These are phyloP conservation scores for Geophilus truncorum DNA, from an alignment of 2,888 invertebrate species.

Conservation along the genomic window DNA sequence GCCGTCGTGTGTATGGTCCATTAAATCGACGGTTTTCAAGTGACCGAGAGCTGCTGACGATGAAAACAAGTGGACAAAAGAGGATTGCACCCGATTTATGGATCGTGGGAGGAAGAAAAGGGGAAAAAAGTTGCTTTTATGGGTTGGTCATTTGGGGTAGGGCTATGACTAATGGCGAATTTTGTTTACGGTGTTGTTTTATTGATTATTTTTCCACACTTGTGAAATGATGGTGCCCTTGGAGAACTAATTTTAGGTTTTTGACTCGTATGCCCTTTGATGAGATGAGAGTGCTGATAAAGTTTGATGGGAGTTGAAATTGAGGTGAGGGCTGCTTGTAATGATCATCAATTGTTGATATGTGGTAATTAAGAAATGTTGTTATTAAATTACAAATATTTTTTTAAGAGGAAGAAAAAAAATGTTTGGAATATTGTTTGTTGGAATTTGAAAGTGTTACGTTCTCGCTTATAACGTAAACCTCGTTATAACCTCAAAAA, in stretches of 20 bases:
- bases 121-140: background rate
- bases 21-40: background rate
- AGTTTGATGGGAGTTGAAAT: background rate
- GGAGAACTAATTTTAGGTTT: background rate
- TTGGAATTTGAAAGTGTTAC: too few species aligned
- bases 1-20: background rate
- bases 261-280: background rate
- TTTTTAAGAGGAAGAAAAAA: too few species aligned
- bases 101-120: background rate
- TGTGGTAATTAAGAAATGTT: too few species aligned
- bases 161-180: background rate
- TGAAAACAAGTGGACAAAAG: background rate
- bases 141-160: too few species aligned
- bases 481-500: too few species aligned
- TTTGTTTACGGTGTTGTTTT: background rate
- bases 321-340: too few species aligned
- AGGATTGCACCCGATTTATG: background rate
- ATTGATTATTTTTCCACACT: too few species aligned
- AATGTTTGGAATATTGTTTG: too few species aligned
- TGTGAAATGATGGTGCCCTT: background rate
- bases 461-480: too few species aligned
- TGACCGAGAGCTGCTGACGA: background rate
- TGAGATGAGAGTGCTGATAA: background rate
- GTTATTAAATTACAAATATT: too few species aligned
- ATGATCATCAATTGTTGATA: too few species aligned